A percentile compares a stretch with the other conserved stretches of the same genome.
These are phyloP conservation scores for Rhyzopertha dominica DNA, from an alignment of 1,140 invertebrate genomes.

Conservation along the genomic window DNA sequence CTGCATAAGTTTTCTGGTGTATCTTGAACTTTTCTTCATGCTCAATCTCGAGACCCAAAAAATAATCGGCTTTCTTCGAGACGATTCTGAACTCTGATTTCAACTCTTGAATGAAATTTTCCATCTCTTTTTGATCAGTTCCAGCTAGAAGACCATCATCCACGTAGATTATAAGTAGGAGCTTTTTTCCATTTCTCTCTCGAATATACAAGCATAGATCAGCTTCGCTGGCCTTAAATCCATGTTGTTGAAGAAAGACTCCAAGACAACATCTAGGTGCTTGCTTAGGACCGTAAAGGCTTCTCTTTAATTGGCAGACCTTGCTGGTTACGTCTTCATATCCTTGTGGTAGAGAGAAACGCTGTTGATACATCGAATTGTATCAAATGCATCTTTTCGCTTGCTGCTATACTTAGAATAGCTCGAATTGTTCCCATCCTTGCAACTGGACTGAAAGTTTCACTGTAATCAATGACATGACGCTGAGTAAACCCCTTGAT, in stretches of 20 bases:
- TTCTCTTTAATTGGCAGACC: slow-evolving; percentile 37
- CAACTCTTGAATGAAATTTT: slow-evolving; percentile 13
- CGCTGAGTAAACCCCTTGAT: slow-evolving; percentile 35
- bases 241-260: slow-evolving; percentile 34
- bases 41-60: slow-evolving; percentile 36
- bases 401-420: slow-evolving; percentile 40
- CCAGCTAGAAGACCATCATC: slow-evolving; percentile 45
- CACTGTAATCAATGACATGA: slow-evolving; percentile 42
- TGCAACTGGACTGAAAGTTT: slow-evolving; percentile 45
- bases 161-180: slow-evolving; percentile 46
- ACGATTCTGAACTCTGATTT: slow-evolving; percentile 31
- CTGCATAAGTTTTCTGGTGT: slow-evolving; percentile 37
- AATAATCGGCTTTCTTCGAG: slow-evolving; percentile 24
- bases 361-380: slow-evolving; percentile 47
- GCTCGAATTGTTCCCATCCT: slow-evolving; percentile 40
- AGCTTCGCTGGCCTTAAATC: slow-evolving; percentile 35
- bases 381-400: slow-evolving; percentile 32
- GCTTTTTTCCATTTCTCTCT: slow-evolving; percentile 21
- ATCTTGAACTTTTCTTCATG: slow-evolving; percentile 25
- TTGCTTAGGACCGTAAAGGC: slow-evolving; percentile 47
- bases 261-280: slow-evolving; percentile 41
- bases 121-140: slow-evolving; percentile 9
- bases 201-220: slow-evolving; percentile 44
- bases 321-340: slow-evolving; percentile 44
- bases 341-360: slow-evolving; percentile 42